phyloP scores from a whole-genome alignment of 2,113 vertebrate species.

The Microcebus ravelobensis region DNA sequence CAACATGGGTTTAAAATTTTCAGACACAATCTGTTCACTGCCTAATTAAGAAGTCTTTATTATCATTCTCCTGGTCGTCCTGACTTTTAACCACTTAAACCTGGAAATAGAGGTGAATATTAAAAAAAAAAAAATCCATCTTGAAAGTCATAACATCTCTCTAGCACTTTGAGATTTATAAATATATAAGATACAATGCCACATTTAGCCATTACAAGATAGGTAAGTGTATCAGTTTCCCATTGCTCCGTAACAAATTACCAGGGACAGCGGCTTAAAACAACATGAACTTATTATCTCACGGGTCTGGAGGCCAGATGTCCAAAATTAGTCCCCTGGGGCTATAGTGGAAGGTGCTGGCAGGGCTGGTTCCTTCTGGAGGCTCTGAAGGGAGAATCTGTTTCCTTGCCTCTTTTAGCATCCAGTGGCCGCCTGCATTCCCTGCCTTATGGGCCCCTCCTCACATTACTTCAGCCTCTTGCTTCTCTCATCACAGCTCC shows the following conservation, averaged over 20 bases:
- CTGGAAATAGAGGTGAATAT: not conserved
- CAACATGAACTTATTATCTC: not conserved
- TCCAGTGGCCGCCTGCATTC: not conserved
- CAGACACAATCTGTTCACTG: not conserved
- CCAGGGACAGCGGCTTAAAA: not conserved
- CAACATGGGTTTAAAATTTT: not conserved
- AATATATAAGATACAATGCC: not conserved
- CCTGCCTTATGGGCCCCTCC: not conserved
- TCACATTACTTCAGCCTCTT: not conserved
- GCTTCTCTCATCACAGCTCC: not conserved
- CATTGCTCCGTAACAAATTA: not conserved
- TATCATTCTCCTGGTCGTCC: not conserved
- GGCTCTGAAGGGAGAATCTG: not conserved
- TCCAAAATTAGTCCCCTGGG: not conserved
- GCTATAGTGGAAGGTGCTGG: not conserved
- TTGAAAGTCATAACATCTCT: not conserved
- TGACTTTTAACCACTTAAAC: not conserved
- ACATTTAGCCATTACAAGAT: not conserved
- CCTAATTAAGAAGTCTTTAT: not conserved
- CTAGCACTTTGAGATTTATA: not conserved
- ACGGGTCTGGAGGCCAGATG: not conserved
- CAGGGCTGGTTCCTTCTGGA: not conserved
- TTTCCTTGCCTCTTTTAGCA: not conserved
- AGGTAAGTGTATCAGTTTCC: not conserved
- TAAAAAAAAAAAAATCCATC: not conserved